A percentile compares a stretch with the other conserved stretches of the same genome.
Conservation (phyloP, 2,888 invertebrate genomes). For the Polylopha cassiicola region DNA sequence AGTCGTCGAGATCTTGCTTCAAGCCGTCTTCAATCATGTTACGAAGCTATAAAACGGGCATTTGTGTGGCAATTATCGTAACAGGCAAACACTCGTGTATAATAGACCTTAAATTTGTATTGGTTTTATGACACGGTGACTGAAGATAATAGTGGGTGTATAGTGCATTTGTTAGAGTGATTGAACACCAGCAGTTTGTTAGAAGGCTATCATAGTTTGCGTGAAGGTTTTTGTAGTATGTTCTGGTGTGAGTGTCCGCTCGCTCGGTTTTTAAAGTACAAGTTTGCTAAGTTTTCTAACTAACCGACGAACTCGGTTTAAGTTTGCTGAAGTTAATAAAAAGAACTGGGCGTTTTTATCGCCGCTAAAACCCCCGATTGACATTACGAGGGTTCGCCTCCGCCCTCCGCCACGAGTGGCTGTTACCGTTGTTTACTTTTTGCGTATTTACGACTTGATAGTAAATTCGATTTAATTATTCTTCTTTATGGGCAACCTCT, state of each 20-base stretch:
- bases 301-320: neutral
- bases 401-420: slow-evolving; percentile 6
- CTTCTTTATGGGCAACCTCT: slow-evolving; percentile 10
- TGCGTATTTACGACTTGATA: slow-evolving; percentile 16
- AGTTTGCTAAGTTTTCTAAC: slow-evolving; percentile 5
- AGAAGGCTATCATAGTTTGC: slow-evolving; percentile 9
- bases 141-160: slow-evolving; percentile 19
- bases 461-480: slow-evolving; percentile 15
- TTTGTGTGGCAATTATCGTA: slow-evolving; percentile 1
- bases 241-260: too few relatives aligned
- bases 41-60: neutral
- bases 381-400: slow-evolving; percentile 4
- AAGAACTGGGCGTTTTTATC: slow-evolving; percentile 13
- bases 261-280: slow-evolving; percentile 3
- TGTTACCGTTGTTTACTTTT: slow-evolving; percentile 15
- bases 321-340: slow-evolving; percentile 4
- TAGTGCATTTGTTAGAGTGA: slow-evolving; percentile 17
- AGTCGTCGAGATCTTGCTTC: slow-evolving; percentile 9
- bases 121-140: slow-evolving; percentile 21
- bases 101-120: slow-evolving; percentile 17
- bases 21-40: slow-evolving; percentile 5
- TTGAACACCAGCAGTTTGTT: slow-evolving; percentile 11
- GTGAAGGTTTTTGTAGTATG: slow-evolving; percentile 1
- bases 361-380: slow-evolving; percentile 6
- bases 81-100: slow-evolving; percentile 18